These are phyloP conservation scores for Pyrochroa serraticornis DNA, from an alignment of 2,888 invertebrate genomes.

Conservation along the genomic window DNA sequence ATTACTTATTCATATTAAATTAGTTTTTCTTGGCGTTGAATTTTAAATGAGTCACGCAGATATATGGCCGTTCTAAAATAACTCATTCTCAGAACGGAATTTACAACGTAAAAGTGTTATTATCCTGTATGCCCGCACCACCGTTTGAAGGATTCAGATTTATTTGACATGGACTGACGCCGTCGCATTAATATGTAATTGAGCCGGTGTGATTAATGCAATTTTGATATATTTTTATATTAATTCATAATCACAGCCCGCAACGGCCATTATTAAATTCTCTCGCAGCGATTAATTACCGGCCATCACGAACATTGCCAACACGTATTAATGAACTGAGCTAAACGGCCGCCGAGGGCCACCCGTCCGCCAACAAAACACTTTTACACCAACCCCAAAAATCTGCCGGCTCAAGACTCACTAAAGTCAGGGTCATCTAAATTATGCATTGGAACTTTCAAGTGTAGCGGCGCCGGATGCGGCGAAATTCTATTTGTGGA, in stretches of 20 bases:
- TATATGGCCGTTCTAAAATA: conserved; percentile 51
- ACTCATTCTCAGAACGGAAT: conserved; percentile 52
- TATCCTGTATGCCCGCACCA: conserved; percentile 37
- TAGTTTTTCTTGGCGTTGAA: conserved; percentile 58
- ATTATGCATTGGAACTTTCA: too few relatives aligned
- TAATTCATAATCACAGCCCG: conserved; percentile 22
- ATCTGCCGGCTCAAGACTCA: too few relatives aligned
- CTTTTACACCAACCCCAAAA: too few relatives aligned
- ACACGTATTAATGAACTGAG: neutral
- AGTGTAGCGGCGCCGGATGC: too few relatives aligned
- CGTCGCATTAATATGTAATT: conserved; percentile 37
- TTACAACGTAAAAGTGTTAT: conserved; percentile 52
- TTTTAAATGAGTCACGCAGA: conserved; percentile 57
- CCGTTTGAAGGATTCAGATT: conserved; percentile 51
- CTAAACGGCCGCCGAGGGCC: too few relatives aligned
- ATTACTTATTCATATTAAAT: conserved; percentile 60
- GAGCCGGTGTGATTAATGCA: conserved; percentile 34
- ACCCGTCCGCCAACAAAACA: too few relatives aligned
- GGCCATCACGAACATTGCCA: conserved; percentile 4
- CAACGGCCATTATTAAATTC: conserved; percentile 24
- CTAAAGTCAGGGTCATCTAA: too few relatives aligned
- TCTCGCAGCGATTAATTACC: conserved; percentile 7
- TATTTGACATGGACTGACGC: conserved; percentile 46
- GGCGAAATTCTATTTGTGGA: too few relatives aligned
- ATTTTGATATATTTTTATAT: conserved; percentile 31